Base-by-base conservation (phyloP, 2,113 vertebrate genomes). In the Megaptera novaeangliae region DNA sequence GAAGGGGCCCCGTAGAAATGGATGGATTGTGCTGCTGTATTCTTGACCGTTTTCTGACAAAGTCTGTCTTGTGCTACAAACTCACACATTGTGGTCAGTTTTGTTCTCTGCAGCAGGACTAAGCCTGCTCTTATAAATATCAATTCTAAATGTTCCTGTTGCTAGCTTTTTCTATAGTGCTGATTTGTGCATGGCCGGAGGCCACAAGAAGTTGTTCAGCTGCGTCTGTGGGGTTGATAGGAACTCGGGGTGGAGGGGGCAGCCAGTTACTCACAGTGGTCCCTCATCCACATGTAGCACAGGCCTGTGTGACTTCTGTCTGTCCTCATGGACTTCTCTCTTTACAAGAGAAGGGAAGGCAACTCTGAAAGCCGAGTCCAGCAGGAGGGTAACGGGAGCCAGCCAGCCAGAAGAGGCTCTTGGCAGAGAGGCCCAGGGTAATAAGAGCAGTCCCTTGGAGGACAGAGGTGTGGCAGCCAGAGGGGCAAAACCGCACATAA, bases 221-320 rank as follows among this genome's bases (percentile, higher is more conserved):
- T 20, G 52, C 25, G 4, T n/a, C 7, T 2, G 17, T 55, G 34
- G 41, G 52, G 6, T 39, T 74, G 27, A 20, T 4, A 11, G 36
- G 44, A 71, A 46, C 5, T 2, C 39, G 1, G 31, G 27, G 7
- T 5, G 2, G 5, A 17, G 18, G 46, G 36, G 34, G 34, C 15
- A 11, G 1, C 13, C 29, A 59, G 20, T 4, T 29, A 13, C 29
- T 11, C 39, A 21, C 2, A 25, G 13, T 0, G 2, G 25, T 2
- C 4, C 31, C 27, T 31, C 0, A 0, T 20, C 5, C 2, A 0
- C 0, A 0, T 11, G 21, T 29, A 34, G 52, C 1, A 4, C 61
- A 21, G 7, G 55, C 55, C 66, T n/a, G 0, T n/a, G 86, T 10
- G 11, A 39, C 61, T 63, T 72, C 20, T 18, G 17, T 49, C 68